Percentiles rank a stretch among this genome's conserved stretches.
phyloP scores from a whole-genome alignment of 92 coral and sea anemone genomes.

The Anthopleura xanthogrammica region DNA sequence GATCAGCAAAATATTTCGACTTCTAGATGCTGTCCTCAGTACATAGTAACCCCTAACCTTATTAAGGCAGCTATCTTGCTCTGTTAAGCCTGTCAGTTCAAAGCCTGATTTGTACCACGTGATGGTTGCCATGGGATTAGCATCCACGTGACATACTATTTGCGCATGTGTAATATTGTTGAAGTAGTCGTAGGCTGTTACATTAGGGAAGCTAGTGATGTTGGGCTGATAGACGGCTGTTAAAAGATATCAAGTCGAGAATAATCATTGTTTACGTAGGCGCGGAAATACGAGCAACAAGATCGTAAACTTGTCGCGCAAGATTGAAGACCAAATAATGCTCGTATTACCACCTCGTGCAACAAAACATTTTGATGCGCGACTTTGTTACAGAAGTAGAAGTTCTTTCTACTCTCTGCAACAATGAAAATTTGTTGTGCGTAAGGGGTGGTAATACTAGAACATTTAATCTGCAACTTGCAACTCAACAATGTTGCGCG shows the following conservation, averaged over 20 bases:
- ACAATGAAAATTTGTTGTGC: no score
- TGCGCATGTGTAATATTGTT: slow-evolving; percentile 26
- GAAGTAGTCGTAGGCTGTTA: slow-evolving; percentile 24
- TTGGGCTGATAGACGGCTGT: slow-evolving; percentile 21
- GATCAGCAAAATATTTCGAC: slow-evolving; percentile 20
- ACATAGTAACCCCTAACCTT: slow-evolving; percentile 29
- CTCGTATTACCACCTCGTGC: no score
- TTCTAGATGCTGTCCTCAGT: background rate
- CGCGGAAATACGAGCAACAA: background rate
- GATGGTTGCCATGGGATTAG: slow-evolving; percentile 27
- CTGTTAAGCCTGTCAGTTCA: background rate
- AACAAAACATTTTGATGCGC: no score
- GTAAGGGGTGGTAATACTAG: no score
- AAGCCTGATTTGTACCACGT: slow-evolving; percentile 23
- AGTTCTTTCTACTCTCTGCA: no score
- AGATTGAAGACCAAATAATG: no score
- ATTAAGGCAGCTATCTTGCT: slow-evolving; percentile 5
- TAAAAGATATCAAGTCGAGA: background rate
- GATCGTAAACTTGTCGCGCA: background rate
- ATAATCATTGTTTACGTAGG: background rate
- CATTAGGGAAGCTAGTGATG: slow-evolving; percentile 23
- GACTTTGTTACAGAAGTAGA: no score
- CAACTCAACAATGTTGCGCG: no score
- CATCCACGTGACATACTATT: slow-evolving; percentile 37
- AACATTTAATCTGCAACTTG: no score